Conservation (phyloP, 2,113 vertebrate species). For the Lepisosteus oculatus region DNA sequence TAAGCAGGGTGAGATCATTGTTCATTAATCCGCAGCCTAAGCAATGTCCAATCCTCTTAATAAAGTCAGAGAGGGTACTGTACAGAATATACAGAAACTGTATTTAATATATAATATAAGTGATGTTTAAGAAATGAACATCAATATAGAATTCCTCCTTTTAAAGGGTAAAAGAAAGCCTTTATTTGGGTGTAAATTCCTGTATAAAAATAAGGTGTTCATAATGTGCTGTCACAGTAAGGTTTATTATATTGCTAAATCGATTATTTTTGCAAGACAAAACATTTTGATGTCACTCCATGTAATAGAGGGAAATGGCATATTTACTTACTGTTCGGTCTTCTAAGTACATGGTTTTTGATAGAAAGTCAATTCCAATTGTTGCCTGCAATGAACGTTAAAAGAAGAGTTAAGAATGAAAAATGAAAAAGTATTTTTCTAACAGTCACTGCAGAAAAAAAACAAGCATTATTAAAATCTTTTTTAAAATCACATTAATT, state of each 20-base stretch:
- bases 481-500: too few species aligned
- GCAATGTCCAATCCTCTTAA: too few species aligned
- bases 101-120: too few species aligned
- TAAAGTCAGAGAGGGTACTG: too few species aligned
- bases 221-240: too few species aligned
- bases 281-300: background rate
- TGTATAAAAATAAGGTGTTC: too few species aligned
- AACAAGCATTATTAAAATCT: too few species aligned
- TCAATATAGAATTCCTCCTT: background rate
- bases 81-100: too few species aligned
- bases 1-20: slow-evolving; percentile 47
- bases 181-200: too few species aligned
- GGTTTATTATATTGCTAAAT: too few species aligned
- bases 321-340: slow-evolving; percentile 81
- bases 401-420: slow-evolving; percentile 10
- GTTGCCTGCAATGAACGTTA: slow-evolving; percentile 69
- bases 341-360: slow-evolving; percentile 94
- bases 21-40: background rate
- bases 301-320: background rate
- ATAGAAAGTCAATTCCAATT: slow-evolving; percentile 92
- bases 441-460: too few species aligned
- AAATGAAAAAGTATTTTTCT: background rate
- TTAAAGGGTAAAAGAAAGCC: background rate
- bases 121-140: background rate
- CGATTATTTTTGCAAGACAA: background rate